Evolutionary conservation across 30 jellyfish, hydroid and myxozoan species (phyloP).

Genomic region (Turritopsis rubra): DNA sequence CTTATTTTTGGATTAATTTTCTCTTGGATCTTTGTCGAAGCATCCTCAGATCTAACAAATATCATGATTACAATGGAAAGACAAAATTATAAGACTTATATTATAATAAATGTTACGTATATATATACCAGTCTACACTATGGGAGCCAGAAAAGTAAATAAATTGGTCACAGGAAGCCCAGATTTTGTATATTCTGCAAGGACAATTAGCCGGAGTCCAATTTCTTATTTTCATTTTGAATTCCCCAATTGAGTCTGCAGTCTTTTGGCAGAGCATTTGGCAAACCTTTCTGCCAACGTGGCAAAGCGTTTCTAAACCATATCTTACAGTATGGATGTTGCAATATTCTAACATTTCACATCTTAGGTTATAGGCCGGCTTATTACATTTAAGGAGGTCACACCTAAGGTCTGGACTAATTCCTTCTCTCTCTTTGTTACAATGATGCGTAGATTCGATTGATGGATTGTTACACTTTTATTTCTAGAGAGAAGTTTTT

Average conservation of each 20-base stretch:
- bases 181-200: background rate
- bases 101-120: too few relatives aligned
- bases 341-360: background rate
- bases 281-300: background rate
- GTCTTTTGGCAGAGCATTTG: background rate
- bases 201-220: background rate
- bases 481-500: background rate
- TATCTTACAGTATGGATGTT: background rate
- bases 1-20: too few relatives aligned
- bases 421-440: background rate
- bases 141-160: too few relatives aligned
- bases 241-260: background rate
- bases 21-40: too few relatives aligned
- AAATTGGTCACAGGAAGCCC: background rate
- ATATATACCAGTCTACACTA: background rate
- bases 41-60: too few relatives aligned
- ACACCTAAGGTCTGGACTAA: background rate
- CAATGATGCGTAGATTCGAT: background rate
- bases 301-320: background rate
- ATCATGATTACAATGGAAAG: too few relatives aligned
- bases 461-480: background rate
- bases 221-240: background rate
- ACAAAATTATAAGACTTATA: too few relatives aligned
- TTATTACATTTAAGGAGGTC: background rate
- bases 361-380: background rate